Evolutionary conservation across 2,113 vertebrate genomes (phyloP).

Genomic region (Ceyx cyanopectus): DNA sequence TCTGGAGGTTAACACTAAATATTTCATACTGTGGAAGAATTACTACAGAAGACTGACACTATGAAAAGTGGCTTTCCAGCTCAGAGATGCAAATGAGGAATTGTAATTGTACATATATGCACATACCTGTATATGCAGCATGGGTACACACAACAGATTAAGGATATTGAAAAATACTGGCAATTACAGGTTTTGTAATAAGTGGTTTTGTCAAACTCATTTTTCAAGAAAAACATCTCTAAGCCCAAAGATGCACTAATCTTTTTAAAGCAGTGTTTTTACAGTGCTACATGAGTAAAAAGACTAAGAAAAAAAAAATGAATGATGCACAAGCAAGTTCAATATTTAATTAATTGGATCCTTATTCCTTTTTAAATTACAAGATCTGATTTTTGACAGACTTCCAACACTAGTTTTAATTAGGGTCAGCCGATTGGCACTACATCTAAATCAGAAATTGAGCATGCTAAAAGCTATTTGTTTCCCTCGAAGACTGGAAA

Average conservation of each 20-base stretch:
- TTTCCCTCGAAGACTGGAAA: background rate
- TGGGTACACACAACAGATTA: background rate
- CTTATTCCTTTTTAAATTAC: background rate
- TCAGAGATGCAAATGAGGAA: background rate
- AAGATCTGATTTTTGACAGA: background rate
- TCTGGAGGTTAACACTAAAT: background rate
- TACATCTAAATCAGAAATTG: slow-evolving; percentile 1
- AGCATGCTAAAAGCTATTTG: background rate
- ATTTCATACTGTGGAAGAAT: background rate
- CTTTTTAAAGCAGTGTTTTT: background rate
- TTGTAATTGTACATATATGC: background rate
- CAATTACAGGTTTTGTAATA: background rate
- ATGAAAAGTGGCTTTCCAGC: background rate
- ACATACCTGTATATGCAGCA: rapidly evolving
- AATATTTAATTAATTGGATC: background rate
- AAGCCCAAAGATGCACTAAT: background rate
- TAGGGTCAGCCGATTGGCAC: background rate
- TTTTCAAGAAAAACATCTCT: background rate
- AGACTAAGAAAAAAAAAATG: background rate
- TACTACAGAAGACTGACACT: background rate
- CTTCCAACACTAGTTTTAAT: slow-evolving; percentile 25
- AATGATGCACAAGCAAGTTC: background rate
- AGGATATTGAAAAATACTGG: background rate
- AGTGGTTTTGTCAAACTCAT: background rate
- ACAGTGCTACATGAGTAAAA: background rate